Conservation (phyloP, 2,113 vertebrate genomes). For the Pseudopipra pipra region DNA sequence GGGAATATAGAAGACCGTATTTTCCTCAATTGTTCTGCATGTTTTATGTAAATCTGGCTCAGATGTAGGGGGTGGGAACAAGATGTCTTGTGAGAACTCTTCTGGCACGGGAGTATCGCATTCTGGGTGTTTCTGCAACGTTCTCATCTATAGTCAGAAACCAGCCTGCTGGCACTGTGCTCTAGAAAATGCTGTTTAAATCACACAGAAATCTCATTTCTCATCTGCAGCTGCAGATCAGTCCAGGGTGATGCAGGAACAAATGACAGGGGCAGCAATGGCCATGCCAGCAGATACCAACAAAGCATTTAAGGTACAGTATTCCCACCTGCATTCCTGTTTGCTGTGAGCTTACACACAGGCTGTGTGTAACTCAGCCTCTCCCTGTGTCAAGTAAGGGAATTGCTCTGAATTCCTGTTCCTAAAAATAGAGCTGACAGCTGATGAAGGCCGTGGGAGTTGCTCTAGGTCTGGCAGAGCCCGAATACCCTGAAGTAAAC, state of each 20-base stretch:
- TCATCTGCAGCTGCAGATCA: conserved; percentile 88
- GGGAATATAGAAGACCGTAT: background rate
- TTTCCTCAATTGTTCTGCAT: background rate
- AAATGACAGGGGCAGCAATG: conserved; percentile 98
- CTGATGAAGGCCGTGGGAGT: background rate
- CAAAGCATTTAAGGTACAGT: conserved; percentile 96
- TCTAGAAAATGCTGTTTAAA: background rate
- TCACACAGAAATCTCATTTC: background rate
- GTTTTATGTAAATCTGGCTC: background rate
- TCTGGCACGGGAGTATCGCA: background rate
- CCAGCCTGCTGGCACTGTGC: background rate
- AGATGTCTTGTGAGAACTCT: background rate
- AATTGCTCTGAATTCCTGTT: background rate
- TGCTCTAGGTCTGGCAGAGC: background rate
- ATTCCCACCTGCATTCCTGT: background rate
- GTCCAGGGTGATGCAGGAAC: conserved; percentile 98
- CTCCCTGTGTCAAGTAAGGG: background rate
- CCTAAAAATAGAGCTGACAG: conserved; percentile 26
- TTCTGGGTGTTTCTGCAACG: background rate
- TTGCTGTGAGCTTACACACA: background rate
- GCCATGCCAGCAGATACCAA: conserved; percentile 98
- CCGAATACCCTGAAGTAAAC: background rate
- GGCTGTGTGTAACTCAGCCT: background rate
- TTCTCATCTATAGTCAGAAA: background rate
- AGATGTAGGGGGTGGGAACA: background rate